Percentiles rank a stretch among this genome's conserved stretches.
These are phyloP conservation scores for Coremacera marginata DNA, from an alignment of 2,888 invertebrate genomes.

Conservation along the genomic window DNA sequence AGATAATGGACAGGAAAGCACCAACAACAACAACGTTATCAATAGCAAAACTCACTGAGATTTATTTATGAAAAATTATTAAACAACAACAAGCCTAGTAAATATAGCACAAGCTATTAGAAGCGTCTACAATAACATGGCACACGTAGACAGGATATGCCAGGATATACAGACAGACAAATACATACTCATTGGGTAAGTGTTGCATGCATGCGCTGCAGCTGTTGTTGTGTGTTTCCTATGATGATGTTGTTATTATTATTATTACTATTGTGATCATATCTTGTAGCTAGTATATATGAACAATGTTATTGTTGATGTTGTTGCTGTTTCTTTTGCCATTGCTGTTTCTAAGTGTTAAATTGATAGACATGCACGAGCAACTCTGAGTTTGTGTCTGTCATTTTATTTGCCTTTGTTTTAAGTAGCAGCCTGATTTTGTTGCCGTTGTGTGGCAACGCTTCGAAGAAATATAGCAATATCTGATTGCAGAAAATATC, in stretches of 20 bases:
- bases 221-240: not conserved
- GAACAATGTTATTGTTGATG: not conserved
- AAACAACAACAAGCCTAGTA: not conserved
- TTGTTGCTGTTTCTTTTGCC: not conserved
- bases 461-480: too few relatives aligned
- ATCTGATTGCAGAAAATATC: too few relatives aligned
- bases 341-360: not conserved
- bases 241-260: too few relatives aligned
- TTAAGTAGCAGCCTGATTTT: too few relatives aligned
- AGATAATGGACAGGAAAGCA: not conserved
- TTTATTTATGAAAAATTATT: constrained; percentile 12
- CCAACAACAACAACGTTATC: not conserved
- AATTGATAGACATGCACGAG: too few relatives aligned
- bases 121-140: not conserved
- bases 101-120: not conserved
- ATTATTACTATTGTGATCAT: not conserved
- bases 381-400: too few relatives aligned
- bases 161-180: not conserved
- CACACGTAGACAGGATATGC: not conserved
- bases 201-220: not conserved
- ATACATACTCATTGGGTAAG: not conserved
- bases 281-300: not conserved
- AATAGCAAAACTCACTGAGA: not conserved
- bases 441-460: too few relatives aligned
- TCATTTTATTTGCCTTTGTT: too few relatives aligned